Conservation (phyloP, 2,113 vertebrate genomes). For the Hucho hucho region DNA sequence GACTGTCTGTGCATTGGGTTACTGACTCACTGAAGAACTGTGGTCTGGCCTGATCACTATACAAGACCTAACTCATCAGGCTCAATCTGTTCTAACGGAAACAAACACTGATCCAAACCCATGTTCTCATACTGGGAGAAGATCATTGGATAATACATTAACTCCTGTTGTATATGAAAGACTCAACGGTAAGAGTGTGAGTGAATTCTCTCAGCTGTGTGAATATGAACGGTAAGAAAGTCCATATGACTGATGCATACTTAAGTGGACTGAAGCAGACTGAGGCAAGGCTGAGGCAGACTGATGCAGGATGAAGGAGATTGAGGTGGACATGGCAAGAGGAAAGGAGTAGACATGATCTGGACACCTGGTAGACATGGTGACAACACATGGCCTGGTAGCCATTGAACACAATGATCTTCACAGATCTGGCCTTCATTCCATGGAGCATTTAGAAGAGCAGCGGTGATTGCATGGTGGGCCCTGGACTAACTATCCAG, state of each 20-base stretch:
- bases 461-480: conserved; percentile 61
- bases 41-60: too few species aligned
- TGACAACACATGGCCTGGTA: conserved; percentile 44
- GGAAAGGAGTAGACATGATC: conserved; percentile 41
- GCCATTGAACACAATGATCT: conserved; percentile 63
- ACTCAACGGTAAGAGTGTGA: conserved; percentile 24
- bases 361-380: conserved; percentile 19
- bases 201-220: conserved; percentile 50
- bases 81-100: conserved; percentile 35
- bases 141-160: neutral
- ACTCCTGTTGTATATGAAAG: conserved; percentile 37
- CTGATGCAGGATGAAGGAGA: conserved; percentile 16
- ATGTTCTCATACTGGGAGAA: conserved; percentile 31
- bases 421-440: conserved; percentile 69
- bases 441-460: conserved; percentile 63
- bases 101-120: conserved; percentile 29
- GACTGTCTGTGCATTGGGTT: conserved; percentile 24
- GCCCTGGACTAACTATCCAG: conserved; percentile 27
- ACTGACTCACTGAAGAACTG: conserved; percentile 4
- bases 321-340: conserved; percentile 55
- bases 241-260: too few species aligned
- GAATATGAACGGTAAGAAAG: conserved; percentile 33
- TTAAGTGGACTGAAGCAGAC: too few species aligned
- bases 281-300: conserved; percentile 18
- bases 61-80: conserved; percentile 40